phyloP scores from a whole-genome alignment of 2,113 vertebrate genomes.

The Pelvicachromis taeniatus region DNA sequence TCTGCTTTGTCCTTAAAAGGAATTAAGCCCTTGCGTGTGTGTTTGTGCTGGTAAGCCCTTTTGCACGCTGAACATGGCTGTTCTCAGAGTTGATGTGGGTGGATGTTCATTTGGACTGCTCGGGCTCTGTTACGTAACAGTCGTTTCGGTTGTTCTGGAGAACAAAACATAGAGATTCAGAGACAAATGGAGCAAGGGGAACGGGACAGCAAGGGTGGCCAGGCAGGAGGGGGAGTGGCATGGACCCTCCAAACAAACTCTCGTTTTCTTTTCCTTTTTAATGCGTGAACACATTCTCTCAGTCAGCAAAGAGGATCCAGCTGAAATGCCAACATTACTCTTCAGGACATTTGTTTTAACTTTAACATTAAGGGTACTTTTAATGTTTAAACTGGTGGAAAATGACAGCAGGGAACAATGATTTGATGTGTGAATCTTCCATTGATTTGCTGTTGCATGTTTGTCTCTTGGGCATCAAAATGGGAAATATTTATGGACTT shows the following conservation, averaged over 20 bases:
- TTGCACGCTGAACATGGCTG: background rate
- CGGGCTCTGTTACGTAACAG: slow-evolving; percentile 25
- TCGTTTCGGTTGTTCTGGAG: background rate
- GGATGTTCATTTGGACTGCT: slow-evolving; percentile 13
- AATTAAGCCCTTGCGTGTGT: background rate
- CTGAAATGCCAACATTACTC: background rate
- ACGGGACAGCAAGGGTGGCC: background rate
- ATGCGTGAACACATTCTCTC: background rate
- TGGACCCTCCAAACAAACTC: background rate
- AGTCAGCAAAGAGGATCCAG: background rate
- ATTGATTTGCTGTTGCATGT: background rate
- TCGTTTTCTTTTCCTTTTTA: background rate
- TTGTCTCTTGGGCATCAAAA: background rate
- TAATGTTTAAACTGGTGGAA: background rate
- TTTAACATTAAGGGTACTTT: background rate
- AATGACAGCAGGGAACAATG: background rate
- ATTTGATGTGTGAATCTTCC: background rate
- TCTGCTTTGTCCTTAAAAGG: background rate
- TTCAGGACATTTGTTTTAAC: background rate
- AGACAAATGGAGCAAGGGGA: background rate
- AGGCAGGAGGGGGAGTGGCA: background rate
- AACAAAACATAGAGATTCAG: slow-evolving; percentile 1
- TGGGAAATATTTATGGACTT: background rate
- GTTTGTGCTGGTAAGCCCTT: background rate
- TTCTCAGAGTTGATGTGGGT: background rate